Conservation (phyloP, 2,888 invertebrate species). For the Noctua pronuba region DNA sequence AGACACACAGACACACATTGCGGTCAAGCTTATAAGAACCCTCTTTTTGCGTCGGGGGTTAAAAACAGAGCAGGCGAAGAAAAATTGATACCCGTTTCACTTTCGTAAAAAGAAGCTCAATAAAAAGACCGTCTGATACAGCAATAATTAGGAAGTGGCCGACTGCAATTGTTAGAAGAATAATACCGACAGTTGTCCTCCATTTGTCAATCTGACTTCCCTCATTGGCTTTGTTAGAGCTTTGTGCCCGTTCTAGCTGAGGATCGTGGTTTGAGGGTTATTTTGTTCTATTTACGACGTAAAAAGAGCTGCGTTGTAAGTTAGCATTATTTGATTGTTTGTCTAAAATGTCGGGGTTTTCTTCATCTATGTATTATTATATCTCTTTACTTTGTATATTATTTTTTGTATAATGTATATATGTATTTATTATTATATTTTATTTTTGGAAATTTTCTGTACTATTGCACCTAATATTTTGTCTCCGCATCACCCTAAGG, state of each 20-base stretch:
- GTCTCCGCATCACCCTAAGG: too few relatives aligned
- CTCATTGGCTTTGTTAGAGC: conserved; percentile 49
- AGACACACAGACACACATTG: too few relatives aligned
- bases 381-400: too few relatives aligned
- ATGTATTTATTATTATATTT: too few relatives aligned
- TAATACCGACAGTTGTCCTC: conserved; percentile 51
- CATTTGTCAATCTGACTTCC: conserved; percentile 65
- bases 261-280: not conserved
- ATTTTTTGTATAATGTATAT: too few relatives aligned
- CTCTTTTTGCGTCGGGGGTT: too few relatives aligned
- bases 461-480: too few relatives aligned
- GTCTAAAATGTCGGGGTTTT: too few relatives aligned
- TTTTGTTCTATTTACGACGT: not conserved
- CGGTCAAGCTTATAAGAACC: too few relatives aligned
- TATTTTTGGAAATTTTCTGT: too few relatives aligned
- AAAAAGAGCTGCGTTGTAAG: not conserved
- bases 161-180: conserved; percentile 57
- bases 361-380: too few relatives aligned
- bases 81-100: conserved; percentile 22
- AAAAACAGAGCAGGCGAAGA: conserved; percentile 1
- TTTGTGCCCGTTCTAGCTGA: not conserved
- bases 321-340: not conserved
- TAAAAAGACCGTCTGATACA: conserved; percentile 50
- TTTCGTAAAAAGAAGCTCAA: conserved; percentile 33
- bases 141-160: conserved; percentile 66